Evolutionary conservation across 2,888 invertebrate genomes (phyloP).

Genomic region (Caenorhabditis sp.): DNA sequence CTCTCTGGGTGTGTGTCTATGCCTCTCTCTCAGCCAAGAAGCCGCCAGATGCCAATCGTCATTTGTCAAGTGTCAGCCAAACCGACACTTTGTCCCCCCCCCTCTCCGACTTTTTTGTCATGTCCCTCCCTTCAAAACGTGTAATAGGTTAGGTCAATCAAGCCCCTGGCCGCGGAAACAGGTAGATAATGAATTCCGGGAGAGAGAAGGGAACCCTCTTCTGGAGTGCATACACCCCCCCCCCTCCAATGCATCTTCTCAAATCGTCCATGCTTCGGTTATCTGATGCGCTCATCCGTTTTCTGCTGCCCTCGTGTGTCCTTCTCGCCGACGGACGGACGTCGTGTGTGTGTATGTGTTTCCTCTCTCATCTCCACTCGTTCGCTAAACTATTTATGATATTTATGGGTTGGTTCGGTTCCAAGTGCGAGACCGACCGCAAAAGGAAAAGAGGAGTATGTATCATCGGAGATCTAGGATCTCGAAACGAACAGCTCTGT

Average conservation of each 20-base stretch:
- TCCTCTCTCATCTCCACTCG: conserved; percentile 16
- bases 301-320: conserved; percentile 57
- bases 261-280: conserved; percentile 49
- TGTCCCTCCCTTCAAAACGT: conserved; percentile 26
- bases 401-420: conserved; percentile 55
- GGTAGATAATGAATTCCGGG: conserved; percentile 9
- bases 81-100: conserved; percentile 55
- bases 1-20: conserved; percentile 30
- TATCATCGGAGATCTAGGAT: conserved; percentile 6
- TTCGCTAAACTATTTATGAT: conserved; percentile 54
- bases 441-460: background rate
- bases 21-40: conserved; percentile 54
- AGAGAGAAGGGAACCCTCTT: conserved; percentile 8
- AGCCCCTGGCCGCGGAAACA: conserved; percentile 9
- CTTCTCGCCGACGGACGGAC: conserved; percentile 38
- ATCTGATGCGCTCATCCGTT: conserved; percentile 62
- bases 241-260: conserved; percentile 20
- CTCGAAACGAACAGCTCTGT: background rate
- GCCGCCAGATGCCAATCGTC: conserved; percentile 63
- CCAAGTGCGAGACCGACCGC: conserved; percentile 12
- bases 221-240: conserved; percentile 12
- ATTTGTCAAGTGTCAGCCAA: conserved; percentile 60
- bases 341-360: background rate
- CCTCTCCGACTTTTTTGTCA: conserved; percentile 37
- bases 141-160: conserved; percentile 16